These are phyloP conservation scores for Pseudochirops corinnae DNA, from an alignment of 2,797 vertebrate species.

Conservation along the genomic window DNA sequence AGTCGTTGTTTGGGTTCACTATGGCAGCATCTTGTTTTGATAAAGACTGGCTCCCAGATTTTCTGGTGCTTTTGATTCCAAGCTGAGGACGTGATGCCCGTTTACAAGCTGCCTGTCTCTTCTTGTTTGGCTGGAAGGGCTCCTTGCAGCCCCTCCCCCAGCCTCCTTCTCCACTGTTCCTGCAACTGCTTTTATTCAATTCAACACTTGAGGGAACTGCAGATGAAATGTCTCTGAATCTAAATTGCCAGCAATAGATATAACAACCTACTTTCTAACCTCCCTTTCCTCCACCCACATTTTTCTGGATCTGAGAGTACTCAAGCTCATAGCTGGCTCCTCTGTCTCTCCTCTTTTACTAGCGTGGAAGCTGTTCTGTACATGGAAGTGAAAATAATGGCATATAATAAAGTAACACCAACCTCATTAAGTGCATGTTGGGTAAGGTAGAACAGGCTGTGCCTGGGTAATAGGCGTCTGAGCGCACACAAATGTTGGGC, in stretches of 20 bases:
- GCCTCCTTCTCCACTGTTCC: constrained; percentile 67
- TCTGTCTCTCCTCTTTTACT: constrained; percentile 69
- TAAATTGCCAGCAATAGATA: constrained; percentile 92
- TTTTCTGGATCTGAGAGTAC: constrained; percentile 66
- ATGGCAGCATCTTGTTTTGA: constrained; percentile 68
- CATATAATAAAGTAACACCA: constrained; percentile 55
- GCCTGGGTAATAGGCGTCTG: constrained; percentile 33
- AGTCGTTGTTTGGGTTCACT: constrained; percentile 66
- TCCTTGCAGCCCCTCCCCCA: constrained; percentile 81
- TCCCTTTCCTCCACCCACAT: constrained; percentile 76
- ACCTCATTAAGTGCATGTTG: constrained; percentile 48
- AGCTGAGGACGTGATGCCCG: constrained; percentile 77
- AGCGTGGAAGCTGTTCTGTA: constrained; percentile 54
- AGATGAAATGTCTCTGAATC: constrained; percentile 93
- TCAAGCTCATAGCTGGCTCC: constrained; percentile 54
- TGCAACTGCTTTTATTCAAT: constrained; percentile 88
- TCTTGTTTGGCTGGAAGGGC: constrained; percentile 79
- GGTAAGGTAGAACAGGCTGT: constrained; percentile 46
- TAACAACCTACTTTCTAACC: constrained; percentile 90
- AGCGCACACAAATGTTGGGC: constrained; percentile 12
- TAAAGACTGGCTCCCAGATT: constrained; percentile 68
- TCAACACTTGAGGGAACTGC: constrained; percentile 94
- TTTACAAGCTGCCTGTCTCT: constrained; percentile 83
- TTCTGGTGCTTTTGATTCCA: constrained; percentile 72
- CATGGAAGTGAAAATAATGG: constrained; percentile 29